phyloP scores from a whole-genome alignment of 2,888 invertebrate genomes.

The Chirona hameri region DNA sequence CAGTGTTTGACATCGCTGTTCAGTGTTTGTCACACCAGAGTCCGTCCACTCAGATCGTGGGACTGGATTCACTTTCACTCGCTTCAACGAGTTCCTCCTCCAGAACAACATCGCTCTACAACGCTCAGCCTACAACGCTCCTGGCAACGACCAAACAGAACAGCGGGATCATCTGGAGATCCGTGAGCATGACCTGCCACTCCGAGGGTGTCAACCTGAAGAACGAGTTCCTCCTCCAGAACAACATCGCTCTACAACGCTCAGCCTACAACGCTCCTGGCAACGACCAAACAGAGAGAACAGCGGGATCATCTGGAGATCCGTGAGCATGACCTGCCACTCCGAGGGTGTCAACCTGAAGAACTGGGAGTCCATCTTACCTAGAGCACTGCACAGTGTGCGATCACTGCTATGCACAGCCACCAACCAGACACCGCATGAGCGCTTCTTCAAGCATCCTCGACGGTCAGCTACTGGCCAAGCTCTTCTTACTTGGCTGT shows the following conservation, averaged over 20 bases:
- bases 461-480: constrained; percentile 10
- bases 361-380: constrained; percentile 30
- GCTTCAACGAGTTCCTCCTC: constrained; percentile 8
- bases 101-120: too few species aligned
- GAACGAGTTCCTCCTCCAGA: constrained; percentile 22
- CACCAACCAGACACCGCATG: constrained; percentile 32
- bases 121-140: too few species aligned
- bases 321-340: constrained; percentile 13
- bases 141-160: too few species aligned
- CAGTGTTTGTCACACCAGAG: background rate
- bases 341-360: background rate
- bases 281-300: constrained; percentile 26
- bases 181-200: too few species aligned
- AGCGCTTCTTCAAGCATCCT: constrained; percentile 29
- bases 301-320: constrained; percentile 26
- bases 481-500: constrained; percentile 31
- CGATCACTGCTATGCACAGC: constrained; percentile 31
- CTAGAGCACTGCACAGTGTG: constrained; percentile 26
- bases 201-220: too few species aligned
- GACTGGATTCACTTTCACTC: background rate
- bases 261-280: constrained; percentile 5
- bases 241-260: background rate
- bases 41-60: constrained; percentile 7
- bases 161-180: too few species aligned
- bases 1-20: constrained; percentile 25